Percentiles rank a stretch among this genome's conserved stretches.
These are phyloP conservation scores for Baccha elongata DNA, from an alignment of 2,888 invertebrate genomes.

Conservation along the genomic window DNA sequence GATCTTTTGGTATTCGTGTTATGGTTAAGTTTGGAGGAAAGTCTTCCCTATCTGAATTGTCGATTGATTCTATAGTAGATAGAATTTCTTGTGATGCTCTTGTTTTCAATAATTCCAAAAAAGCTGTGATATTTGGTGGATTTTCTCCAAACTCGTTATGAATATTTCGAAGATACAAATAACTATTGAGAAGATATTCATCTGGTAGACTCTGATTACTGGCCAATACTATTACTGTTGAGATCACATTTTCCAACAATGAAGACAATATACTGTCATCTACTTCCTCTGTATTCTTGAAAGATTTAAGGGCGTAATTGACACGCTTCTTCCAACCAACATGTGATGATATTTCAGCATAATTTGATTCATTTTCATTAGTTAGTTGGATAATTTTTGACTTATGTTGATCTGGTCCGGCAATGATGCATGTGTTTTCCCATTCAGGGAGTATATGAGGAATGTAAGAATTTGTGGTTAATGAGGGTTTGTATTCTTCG, in stretches of 20 bases:
- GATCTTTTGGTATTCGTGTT: constrained; percentile 21
- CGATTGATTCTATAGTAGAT: not conserved
- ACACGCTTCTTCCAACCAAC: constrained; percentile 73
- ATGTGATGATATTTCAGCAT: constrained; percentile 26
- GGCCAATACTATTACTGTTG: constrained; percentile 71
- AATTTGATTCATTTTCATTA: constrained; percentile 44
- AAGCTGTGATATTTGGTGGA: constrained; percentile 70
- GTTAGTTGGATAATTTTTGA: constrained; percentile 22
- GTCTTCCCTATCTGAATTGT: not conserved
- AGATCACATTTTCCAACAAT: constrained; percentile 58
- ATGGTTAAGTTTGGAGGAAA: not conserved
- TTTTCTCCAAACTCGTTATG: constrained; percentile 66
- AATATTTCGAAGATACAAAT: constrained; percentile 62
- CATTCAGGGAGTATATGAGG: constrained; percentile 27
- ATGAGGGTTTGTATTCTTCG: not conserved
- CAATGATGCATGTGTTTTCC: not conserved
- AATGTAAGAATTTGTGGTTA: not conserved
- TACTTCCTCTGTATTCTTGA: not conserved
- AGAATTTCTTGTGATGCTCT: not conserved
- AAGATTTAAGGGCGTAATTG: constrained; percentile 59
- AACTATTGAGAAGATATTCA: constrained; percentile 63
- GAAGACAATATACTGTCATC: constrained; percentile 30
- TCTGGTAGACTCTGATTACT: constrained; percentile 57
- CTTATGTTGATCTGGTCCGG: not conserved
- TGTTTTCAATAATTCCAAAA: constrained; percentile 55